These are phyloP conservation scores for Lamellibrachia satsuma DNA, from an alignment of 2,888 invertebrate genomes.

Conservation along the genomic window DNA sequence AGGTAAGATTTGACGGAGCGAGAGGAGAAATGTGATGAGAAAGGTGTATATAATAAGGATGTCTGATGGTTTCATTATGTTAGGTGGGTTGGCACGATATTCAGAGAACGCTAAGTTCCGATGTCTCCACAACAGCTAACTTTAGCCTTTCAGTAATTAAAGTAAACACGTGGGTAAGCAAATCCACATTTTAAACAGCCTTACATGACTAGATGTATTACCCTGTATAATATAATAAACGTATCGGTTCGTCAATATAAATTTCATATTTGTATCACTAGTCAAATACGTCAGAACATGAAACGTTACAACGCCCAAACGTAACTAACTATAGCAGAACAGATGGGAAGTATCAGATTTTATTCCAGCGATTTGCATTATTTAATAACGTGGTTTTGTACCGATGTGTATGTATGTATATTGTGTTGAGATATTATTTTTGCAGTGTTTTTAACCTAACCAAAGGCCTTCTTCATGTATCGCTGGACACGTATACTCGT, in stretches of 20 bases:
- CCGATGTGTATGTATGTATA: neutral
- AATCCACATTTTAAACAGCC: neutral
- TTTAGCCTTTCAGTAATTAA: neutral
- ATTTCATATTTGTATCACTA: neutral
- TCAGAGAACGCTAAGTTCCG: neutral
- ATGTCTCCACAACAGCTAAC: neutral
- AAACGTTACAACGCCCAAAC: no score
- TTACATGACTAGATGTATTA: neutral
- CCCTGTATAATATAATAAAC: neutral
- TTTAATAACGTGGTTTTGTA: conserved; percentile 13
- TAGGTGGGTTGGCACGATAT: neutral
- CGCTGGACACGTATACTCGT: neutral
- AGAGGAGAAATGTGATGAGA: neutral
- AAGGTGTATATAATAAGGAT: neutral
- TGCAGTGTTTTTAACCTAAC: neutral
- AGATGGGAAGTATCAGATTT: neutral
- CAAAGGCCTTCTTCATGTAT: neutral
- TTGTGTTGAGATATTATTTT: neutral
- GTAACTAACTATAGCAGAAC: neutral
- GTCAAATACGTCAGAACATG: neutral
- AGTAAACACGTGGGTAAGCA: neutral
- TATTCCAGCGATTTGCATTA: neutral
- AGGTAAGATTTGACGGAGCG: neutral
- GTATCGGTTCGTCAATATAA: neutral
- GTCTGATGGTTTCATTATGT: neutral